Conservation (phyloP, 1,140 invertebrate species). For the Xylocopa sonorina region DNA sequence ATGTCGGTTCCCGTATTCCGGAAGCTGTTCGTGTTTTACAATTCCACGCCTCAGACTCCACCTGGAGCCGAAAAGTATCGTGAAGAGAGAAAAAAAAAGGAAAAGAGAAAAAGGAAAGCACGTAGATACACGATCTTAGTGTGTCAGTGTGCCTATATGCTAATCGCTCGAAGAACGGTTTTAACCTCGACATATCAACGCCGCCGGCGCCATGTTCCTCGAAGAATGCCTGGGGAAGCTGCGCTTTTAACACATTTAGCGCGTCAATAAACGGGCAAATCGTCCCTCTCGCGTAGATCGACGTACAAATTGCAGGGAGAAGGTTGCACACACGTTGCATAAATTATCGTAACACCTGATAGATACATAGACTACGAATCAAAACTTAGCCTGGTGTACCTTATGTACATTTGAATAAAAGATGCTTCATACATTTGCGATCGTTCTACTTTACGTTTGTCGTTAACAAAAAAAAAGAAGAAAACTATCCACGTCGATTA, state of each 20-base stretch:
- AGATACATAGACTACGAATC: too few relatives aligned
- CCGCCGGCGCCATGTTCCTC: constrained; percentile 12
- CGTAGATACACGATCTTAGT: constrained; percentile 72
- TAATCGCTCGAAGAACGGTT: constrained; percentile 72
- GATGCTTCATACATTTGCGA: neutral
- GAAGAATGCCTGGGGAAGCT: neutral
- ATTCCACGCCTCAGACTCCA: neutral
- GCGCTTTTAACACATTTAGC: constrained; percentile 44
- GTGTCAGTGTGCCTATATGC: constrained; percentile 80
- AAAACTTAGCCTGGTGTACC: too few relatives aligned
- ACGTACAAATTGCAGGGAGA: neutral
- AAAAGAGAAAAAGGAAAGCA: constrained; percentile 27
- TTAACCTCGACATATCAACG: constrained; percentile 20
- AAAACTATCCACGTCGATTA: too few relatives aligned
- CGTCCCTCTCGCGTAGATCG: neutral
- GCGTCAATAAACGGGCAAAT: constrained; percentile 18
- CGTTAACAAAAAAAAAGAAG: too few relatives aligned
- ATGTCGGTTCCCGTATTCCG: too few relatives aligned
- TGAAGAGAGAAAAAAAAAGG: neutral
- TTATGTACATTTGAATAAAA: neutral
- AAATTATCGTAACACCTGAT: neutral
- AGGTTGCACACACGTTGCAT: neutral
- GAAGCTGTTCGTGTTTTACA: neutral
- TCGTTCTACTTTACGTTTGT: neutral
- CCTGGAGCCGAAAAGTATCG: neutral